Percentiles rank a stretch among this genome's conserved stretches.
Conservation (phyloP, 2,113 vertebrate species). For the Rhineura floridana region DNA sequence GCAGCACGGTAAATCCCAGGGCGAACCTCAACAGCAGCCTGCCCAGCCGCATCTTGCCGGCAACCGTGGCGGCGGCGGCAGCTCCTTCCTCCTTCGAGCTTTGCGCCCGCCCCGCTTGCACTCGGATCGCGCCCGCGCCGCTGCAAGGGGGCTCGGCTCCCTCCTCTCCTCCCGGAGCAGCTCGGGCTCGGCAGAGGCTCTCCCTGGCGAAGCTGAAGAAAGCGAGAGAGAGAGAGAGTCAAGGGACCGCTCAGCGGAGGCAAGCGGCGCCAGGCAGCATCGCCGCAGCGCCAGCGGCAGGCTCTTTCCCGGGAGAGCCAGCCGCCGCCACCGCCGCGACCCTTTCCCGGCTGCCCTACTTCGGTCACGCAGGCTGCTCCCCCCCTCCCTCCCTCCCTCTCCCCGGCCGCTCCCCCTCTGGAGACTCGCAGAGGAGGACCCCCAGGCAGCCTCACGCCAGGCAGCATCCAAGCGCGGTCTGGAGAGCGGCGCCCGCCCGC, state of each 20-base stretch:
- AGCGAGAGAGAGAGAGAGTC: neutral
- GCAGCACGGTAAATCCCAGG: slow-evolving; percentile 80
- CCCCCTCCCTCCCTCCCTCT: neutral
- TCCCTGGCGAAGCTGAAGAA: slow-evolving; percentile 22
- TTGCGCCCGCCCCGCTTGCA: slow-evolving; percentile 24
- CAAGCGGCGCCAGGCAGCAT: neutral
- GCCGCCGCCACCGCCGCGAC: too few relatives aligned
- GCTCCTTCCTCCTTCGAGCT: neutral
- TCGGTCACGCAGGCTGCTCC: neutral
- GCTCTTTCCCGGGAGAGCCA: neutral
- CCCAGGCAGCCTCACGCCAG: neutral
- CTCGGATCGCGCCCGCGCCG: slow-evolving; percentile 28
- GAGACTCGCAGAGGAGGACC: slow-evolving; percentile 33
- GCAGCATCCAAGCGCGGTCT: neutral
- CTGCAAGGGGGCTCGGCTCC: neutral
- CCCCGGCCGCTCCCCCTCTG: neutral
- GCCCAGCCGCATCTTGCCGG: slow-evolving; percentile 76
- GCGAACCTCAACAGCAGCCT: slow-evolving; percentile 81
- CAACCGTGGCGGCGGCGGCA: neutral
- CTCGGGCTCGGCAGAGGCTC: slow-evolving; percentile 12
- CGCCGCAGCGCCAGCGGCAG: neutral
- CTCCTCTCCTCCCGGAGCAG: slow-evolving; percentile 6
- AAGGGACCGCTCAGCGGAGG: neutral
- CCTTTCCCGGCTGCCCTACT: too few relatives aligned
- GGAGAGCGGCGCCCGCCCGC: neutral